Evolutionary conservation across 2,888 invertebrate genomes (phyloP).

Genomic region (Apamea crenata): DNA sequence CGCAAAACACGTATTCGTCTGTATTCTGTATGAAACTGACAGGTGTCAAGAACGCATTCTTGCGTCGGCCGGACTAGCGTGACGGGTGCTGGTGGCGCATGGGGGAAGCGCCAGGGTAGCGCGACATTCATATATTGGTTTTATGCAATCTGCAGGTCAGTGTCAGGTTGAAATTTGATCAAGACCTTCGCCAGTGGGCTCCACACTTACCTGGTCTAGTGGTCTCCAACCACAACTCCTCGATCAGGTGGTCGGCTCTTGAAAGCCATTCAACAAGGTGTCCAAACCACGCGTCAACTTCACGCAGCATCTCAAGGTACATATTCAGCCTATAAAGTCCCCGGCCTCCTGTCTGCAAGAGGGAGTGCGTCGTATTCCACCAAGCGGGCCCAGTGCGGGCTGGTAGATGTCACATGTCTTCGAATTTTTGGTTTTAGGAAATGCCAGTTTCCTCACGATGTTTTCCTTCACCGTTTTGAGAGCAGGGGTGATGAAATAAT

Average conservation of each 20-base stretch:
- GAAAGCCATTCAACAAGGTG: not conserved
- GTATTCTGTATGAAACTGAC: too few relatives aligned
- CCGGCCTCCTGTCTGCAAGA: not conserved
- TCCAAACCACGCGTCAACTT: not conserved
- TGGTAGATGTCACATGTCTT: not conserved
- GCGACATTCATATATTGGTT: not conserved
- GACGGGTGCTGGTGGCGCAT: too few relatives aligned
- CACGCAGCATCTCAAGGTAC: conserved; percentile 1
- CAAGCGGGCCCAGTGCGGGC: not conserved
- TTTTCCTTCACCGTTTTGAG: not conserved
- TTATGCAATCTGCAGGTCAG: too few relatives aligned
- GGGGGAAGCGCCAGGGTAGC: too few relatives aligned
- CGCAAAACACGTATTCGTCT: too few relatives aligned
- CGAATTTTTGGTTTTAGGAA: not conserved
- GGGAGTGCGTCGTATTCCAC: not conserved
- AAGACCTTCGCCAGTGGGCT: not conserved
- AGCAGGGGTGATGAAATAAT: not conserved
- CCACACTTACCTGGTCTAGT: not conserved
- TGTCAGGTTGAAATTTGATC: not conserved
- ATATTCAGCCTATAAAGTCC: not conserved
- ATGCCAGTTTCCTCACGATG: not conserved
- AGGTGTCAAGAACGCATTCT: too few relatives aligned
- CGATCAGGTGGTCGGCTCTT: not conserved
- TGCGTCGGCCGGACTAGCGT: too few relatives aligned
- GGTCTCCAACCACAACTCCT: too few relatives aligned